These are phyloP conservation scores for Stigmatopora argus DNA, from an alignment of 2,113 vertebrate species.

Conservation along the genomic window DNA sequence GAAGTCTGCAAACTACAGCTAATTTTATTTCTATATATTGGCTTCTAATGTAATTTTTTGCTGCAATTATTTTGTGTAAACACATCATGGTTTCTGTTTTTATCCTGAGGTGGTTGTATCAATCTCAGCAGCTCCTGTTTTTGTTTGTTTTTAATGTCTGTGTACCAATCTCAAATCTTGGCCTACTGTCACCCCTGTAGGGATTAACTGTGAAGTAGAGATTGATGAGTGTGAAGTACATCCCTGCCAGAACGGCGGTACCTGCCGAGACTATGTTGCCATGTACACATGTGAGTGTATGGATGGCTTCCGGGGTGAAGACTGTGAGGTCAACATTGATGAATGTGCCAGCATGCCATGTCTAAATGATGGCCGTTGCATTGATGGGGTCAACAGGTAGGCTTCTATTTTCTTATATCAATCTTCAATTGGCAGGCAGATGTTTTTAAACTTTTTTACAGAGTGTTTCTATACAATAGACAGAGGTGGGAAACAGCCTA, in stretches of 20 bases:
- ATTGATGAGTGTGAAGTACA: conserved; percentile 82
- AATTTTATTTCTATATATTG: too few relatives aligned
- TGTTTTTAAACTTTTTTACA: neutral
- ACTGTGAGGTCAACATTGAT: conserved; percentile 82
- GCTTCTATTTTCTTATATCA: conserved; percentile 1
- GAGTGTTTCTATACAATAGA: neutral
- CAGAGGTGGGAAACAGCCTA: too few relatives aligned
- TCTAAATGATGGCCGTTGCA: conserved; percentile 72
- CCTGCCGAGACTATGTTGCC: conserved; percentile 79
- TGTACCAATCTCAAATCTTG: conserved; percentile 17
- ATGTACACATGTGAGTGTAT: conserved; percentile 80
- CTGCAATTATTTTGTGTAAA: neutral
- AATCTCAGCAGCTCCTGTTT: neutral
- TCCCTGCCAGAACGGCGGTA: conserved; percentile 84
- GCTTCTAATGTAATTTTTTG: neutral
- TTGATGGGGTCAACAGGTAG: conserved; percentile 81
- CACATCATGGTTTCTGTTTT: neutral
- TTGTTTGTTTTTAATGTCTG: conserved; percentile 6
- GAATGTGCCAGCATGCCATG: conserved; percentile 86
- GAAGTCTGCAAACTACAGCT: too few relatives aligned
- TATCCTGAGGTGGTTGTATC: neutral
- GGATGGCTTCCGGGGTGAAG: conserved; percentile 74
- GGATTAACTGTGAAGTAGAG: conserved; percentile 85
- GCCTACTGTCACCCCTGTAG: conserved; percentile 55
- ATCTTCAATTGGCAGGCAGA: neutral